phyloP scores from a whole-genome alignment of 1,140 invertebrate species.

The Helicoverpa armigera region DNA sequence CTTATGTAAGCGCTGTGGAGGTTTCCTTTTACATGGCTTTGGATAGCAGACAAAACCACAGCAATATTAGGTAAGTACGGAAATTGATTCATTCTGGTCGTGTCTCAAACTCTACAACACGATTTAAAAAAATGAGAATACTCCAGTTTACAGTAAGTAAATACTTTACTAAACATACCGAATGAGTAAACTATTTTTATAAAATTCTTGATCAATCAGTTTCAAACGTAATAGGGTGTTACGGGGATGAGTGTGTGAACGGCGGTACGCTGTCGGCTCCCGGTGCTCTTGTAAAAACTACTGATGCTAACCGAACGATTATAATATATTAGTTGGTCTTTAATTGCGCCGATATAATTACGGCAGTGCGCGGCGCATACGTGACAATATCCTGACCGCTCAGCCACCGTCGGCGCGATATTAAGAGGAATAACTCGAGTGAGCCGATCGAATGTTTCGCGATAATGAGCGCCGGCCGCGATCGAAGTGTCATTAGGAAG shows the following conservation, averaged over 20 bases:
- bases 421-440: constrained; percentile 83
- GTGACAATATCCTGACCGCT: constrained; percentile 83
- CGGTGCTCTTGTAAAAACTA: constrained; percentile 77
- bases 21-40: constrained; percentile 36
- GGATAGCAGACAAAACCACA: constrained; percentile 3
- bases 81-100: background rate
- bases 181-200: constrained; percentile 43
- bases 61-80: background rate
- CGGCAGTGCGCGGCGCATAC: constrained; percentile 74
- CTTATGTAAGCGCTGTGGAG: constrained; percentile 55
- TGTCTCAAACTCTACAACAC: background rate
- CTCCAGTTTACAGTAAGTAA: background rate
- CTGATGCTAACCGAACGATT: constrained; percentile 82
- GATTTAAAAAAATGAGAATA: too few relatives aligned
- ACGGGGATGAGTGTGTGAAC: constrained; percentile 65
- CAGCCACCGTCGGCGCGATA: constrained; percentile 78
- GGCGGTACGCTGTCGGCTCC: constrained; percentile 71
- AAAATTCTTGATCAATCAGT: constrained; percentile 60
- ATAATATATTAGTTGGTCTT: constrained; percentile 85
- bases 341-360: constrained; percentile 86
- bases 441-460: constrained; percentile 83
- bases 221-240: constrained; percentile 72
- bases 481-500: constrained; percentile 86
- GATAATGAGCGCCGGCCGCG: constrained; percentile 81
- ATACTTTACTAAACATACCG: constrained; percentile 9